Conservation (phyloP, 2,113 vertebrate species). For the Xiphorhynchus elegans region DNA sequence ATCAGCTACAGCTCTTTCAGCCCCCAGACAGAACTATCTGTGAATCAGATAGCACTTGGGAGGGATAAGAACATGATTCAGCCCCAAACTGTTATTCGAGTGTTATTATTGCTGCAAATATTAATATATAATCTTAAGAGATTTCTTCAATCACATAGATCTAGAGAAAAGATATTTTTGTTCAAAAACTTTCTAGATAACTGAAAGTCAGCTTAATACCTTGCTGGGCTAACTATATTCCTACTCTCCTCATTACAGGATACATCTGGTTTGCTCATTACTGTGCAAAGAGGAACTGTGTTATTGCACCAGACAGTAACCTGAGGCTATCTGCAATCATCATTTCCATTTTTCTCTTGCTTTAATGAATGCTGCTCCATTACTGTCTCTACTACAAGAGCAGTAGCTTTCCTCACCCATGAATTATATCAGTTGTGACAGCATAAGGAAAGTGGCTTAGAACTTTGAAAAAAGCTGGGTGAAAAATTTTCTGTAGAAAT, state of each 20-base stretch:
- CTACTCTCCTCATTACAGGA: neutral
- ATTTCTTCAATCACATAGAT: neutral
- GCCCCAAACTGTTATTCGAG: neutral
- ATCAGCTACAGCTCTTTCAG: neutral
- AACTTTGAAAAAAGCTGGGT: neutral
- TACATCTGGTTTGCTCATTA: slow-evolving; percentile 41
- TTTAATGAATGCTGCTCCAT: slow-evolving; percentile 10
- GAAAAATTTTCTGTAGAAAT: neutral
- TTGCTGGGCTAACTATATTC: neutral
- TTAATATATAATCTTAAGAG: neutral
- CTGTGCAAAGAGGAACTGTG: neutral
- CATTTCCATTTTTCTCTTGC: slow-evolving; percentile 27
- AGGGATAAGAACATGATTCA: neutral
- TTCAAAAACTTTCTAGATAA: neutral
- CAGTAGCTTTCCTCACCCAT: slow-evolving; percentile 12
- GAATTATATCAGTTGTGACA: neutral
- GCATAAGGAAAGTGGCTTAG: neutral
- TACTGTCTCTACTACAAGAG: neutral
- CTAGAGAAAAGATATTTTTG: neutral
- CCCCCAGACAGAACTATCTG: neutral
- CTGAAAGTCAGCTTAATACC: neutral
- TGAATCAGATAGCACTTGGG: neutral
- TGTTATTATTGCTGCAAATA: neutral
- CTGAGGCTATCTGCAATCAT: slow-evolving; percentile 16
- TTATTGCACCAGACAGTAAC: neutral